A percentile compares a stretch with the other conserved stretches of the same genome.
Conservation (phyloP, 2,797 vertebrate species). For the Erethizon dorsatum region DNA sequence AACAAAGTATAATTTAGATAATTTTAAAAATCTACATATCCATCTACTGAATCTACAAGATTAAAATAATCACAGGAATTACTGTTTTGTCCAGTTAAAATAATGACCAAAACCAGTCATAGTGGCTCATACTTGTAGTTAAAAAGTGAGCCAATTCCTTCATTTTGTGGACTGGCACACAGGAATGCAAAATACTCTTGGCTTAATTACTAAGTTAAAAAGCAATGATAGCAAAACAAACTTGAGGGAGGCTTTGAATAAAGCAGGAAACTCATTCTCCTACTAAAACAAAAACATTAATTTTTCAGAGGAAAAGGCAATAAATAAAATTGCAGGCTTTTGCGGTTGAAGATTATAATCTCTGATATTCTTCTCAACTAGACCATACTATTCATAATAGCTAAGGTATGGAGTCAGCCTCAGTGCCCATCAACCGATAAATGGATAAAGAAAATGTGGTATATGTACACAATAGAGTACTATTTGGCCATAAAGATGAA, state of each 20-base stretch:
- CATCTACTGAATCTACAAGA: background rate
- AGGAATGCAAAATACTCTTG: background rate
- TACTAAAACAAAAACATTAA: background rate
- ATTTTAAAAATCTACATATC: background rate
- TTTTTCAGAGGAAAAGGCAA: slow-evolving; percentile 50
- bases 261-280: background rate
- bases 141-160: background rate
- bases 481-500: background rate
- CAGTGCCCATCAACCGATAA: background rate
- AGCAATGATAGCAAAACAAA: background rate
- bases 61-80: background rate
- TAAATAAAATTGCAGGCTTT: background rate
- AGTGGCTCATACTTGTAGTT: background rate
- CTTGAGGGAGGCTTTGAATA: background rate
- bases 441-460: background rate
- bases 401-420: background rate
- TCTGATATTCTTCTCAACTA: background rate
- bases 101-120: background rate
- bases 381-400: background rate
- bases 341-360: background rate
- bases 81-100: background rate
- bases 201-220: background rate
- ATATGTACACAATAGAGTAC: background rate
- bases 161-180: background rate
- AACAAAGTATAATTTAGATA: background rate